These are phyloP conservation scores for Halisarca cf. caerulea DNA, from an alignment of 37 sponge, comb jelly and placozoan species.

Conservation along the genomic window DNA sequence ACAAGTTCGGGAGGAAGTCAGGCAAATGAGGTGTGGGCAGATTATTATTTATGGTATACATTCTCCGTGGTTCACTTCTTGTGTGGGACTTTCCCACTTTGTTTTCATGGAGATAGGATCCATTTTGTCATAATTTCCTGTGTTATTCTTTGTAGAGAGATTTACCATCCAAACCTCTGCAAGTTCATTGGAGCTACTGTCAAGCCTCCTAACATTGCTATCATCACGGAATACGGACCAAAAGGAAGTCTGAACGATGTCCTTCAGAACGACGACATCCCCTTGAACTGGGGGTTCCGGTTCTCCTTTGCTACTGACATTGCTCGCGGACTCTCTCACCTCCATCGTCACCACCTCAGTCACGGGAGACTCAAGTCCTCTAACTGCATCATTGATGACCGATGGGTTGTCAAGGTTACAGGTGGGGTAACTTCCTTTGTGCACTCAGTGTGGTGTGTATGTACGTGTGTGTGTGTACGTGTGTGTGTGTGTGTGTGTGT, in stretches of 20 bases:
- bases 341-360: constrained; percentile 62
- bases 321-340: constrained; percentile 80
- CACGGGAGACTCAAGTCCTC: constrained; percentile 82
- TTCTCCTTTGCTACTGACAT: constrained; percentile 89
- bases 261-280: constrained; percentile 87
- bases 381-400: constrained; percentile 89
- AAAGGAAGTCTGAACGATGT: constrained; percentile 95
- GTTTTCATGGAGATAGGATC: no score
- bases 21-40: constrained; percentile 70
- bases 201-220: constrained; percentile 40
- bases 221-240: constrained; percentile 89
- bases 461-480: not conserved
- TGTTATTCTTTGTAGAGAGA: constrained; percentile 56
- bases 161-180: constrained; percentile 89
- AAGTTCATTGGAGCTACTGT: constrained; percentile 85
- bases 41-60: no score
- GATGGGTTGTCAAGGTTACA: constrained; percentile 91
- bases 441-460: no score
- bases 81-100: no score
- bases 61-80: no score
- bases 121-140: no score
- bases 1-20: constrained; percentile 68
- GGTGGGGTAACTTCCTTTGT: no score
- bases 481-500: not conserved
- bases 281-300: constrained; percentile 91